phyloP scores from a whole-genome alignment of 2,888 invertebrate species.

The Drosophila peninsularis region DNA sequence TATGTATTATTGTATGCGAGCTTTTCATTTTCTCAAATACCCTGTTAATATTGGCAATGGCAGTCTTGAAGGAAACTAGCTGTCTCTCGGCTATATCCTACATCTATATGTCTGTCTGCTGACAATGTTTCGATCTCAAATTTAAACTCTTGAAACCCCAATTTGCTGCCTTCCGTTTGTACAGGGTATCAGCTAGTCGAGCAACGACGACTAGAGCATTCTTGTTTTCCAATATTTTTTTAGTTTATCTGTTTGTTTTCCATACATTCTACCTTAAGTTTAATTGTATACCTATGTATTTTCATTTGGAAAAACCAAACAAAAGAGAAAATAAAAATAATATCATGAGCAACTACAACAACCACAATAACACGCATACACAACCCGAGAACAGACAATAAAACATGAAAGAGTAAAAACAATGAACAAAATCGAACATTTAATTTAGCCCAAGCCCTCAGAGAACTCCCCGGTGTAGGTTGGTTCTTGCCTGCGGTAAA shows the following conservation, averaged over 20 bases:
- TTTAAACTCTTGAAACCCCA: neutral
- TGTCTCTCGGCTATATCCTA: neutral
- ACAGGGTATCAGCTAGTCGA: slow-evolving; percentile 30
- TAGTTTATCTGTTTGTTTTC: slow-evolving; percentile 13
- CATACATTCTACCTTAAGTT: slow-evolving; percentile 25
- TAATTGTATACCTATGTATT: slow-evolving; percentile 40
- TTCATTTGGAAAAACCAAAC: slow-evolving; percentile 40
- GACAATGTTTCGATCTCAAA: neutral
- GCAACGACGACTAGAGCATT: slow-evolving; percentile 15
- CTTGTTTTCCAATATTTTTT: slow-evolving; percentile 23
- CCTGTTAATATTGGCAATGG: slow-evolving; percentile 15
- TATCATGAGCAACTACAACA: slow-evolving; percentile 12
- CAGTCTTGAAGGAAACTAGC: neutral
- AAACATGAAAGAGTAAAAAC: slow-evolving; percentile 39
- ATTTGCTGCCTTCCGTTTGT: neutral
- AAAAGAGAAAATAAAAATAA: neutral
- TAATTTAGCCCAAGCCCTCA: slow-evolving; percentile 12
- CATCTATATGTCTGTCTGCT: neutral
- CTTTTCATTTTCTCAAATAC: slow-evolving; percentile 32
- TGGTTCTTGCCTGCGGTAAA: slow-evolving; percentile 65
- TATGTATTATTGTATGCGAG: slow-evolving; percentile 60
- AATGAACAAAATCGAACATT: slow-evolving; percentile 30
- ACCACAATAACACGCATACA: slow-evolving; percentile 28
- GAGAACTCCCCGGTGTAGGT: slow-evolving; percentile 37
- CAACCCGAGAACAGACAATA: slow-evolving; percentile 52